A percentile compares a stretch with the other conserved stretches of the same genome.
Conservation (phyloP, 2,888 invertebrate genomes). For the Trachelus iudaicus region DNA sequence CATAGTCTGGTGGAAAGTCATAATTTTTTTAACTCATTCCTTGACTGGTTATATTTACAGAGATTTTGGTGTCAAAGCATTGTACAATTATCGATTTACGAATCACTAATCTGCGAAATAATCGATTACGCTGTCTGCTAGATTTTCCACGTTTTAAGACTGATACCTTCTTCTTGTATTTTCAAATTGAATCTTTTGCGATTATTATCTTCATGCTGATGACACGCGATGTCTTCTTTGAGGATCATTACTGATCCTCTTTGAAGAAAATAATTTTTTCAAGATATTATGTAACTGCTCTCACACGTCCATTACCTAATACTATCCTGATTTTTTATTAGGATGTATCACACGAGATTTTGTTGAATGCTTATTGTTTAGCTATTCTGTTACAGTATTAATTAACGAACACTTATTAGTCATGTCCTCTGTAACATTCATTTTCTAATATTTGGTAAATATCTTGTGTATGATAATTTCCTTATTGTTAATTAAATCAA, state of each 20-base stretch:
- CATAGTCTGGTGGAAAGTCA: background rate
- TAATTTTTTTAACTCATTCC: background rate
- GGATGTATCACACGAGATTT: background rate
- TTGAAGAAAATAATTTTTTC: background rate
- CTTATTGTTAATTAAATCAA: background rate
- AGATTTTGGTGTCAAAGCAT: background rate
- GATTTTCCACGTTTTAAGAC: background rate
- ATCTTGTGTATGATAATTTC: constrained; percentile 32
- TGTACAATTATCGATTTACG: background rate
- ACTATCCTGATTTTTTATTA: background rate
- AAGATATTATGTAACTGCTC: constrained; percentile 19
- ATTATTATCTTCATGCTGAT: background rate
- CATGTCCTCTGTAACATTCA: background rate
- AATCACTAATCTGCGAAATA: background rate
- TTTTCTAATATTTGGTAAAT: background rate
- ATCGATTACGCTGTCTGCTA: background rate
- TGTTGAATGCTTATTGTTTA: background rate
- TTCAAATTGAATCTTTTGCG: background rate
- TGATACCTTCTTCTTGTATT: background rate
- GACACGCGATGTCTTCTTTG: background rate
- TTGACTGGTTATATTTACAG: background rate
- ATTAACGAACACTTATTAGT: background rate
- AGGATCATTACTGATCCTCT: background rate
- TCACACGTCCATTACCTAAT: constrained; percentile 13
- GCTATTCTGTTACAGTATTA: background rate